Percentiles rank a stretch among this genome's conserved stretches.
phyloP scores from a whole-genome alignment of 2,797 vertebrate species.

The Alca torda region DNA sequence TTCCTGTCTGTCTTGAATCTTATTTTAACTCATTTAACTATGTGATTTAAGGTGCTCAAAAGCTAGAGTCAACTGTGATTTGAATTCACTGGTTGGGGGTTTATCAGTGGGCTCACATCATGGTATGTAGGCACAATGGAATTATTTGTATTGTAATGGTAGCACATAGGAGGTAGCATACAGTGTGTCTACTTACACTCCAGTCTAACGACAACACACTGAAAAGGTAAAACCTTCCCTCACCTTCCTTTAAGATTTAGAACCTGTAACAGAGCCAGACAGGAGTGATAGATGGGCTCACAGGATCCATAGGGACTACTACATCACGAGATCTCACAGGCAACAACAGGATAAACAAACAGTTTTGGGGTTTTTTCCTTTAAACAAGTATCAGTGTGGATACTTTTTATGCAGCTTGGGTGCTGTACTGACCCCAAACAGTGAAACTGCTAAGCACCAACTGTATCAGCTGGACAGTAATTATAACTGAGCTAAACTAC shows the following conservation, averaged over 20 bases:
- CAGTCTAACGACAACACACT: background rate
- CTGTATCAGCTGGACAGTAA: background rate
- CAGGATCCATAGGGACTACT: background rate
- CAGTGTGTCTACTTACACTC: background rate
- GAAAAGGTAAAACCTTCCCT: background rate
- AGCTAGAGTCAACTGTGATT: background rate
- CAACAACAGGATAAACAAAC: background rate
- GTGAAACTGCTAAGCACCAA: background rate
- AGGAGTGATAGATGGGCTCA: background rate
- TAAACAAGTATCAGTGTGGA: accelerated
- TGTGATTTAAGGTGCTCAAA: background rate
- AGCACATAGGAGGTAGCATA: accelerated
- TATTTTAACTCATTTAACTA: background rate
- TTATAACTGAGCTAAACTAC: background rate
- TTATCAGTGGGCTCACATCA: background rate
- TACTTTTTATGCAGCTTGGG: background rate
- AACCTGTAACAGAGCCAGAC: background rate
- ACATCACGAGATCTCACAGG: background rate
- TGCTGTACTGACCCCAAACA: background rate
- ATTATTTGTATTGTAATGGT: background rate
- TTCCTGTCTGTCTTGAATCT: background rate
- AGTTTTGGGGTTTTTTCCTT: background rate
- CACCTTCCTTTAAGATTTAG: background rate
- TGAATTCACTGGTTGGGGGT: background rate
- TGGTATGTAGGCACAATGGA: accelerated